These are phyloP conservation scores for Sesia apiformis DNA, from an alignment of 2,888 invertebrate species.

Conservation along the genomic window DNA sequence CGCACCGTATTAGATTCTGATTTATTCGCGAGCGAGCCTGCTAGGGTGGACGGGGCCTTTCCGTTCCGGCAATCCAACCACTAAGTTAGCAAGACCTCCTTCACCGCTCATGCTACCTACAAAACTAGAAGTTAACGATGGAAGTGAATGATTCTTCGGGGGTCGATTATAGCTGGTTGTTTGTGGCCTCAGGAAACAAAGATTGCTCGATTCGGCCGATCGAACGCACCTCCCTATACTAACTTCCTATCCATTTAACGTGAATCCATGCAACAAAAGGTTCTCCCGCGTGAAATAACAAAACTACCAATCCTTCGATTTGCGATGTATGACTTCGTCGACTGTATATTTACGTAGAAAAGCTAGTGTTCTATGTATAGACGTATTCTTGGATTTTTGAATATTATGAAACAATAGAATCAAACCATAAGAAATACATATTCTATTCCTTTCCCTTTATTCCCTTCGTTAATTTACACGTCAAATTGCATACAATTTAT, in stretches of 20 bases:
- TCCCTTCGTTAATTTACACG: no score
- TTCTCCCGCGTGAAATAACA: conserved; percentile 68
- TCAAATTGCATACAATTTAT: no score
- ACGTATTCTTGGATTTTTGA: no score
- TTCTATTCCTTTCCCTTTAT: no score
- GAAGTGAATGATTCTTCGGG: conserved; percentile 26
- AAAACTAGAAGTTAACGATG: conserved; percentile 12
- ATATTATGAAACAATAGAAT: no score
- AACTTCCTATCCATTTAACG: conserved; percentile 73
- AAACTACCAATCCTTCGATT: conserved; percentile 58
- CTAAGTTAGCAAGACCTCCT: conserved; percentile 36
- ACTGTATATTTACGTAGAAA: not conserved
- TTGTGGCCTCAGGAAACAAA: conserved; percentile 67
- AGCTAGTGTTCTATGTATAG: no score
- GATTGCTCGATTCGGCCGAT: conserved; percentile 67
- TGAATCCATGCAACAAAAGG: conserved; percentile 68
- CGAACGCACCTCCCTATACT: conserved; percentile 62
- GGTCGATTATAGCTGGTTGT: conserved; percentile 41
- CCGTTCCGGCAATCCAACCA: conserved; percentile 29
- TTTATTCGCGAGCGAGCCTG: conserved; percentile 53
- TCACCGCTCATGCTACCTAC: conserved; percentile 13
- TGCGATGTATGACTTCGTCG: conserved; percentile 12
- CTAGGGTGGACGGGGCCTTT: conserved; percentile 55
- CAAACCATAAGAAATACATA: no score
- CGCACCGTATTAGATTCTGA: conserved; percentile 65